A percentile compares a stretch with the other conserved stretches of the same genome.
Evolutionary conservation across 64 coral and sea anemone genomes (phyloP).

Genomic region (Astreopora myriophthalma): DNA sequence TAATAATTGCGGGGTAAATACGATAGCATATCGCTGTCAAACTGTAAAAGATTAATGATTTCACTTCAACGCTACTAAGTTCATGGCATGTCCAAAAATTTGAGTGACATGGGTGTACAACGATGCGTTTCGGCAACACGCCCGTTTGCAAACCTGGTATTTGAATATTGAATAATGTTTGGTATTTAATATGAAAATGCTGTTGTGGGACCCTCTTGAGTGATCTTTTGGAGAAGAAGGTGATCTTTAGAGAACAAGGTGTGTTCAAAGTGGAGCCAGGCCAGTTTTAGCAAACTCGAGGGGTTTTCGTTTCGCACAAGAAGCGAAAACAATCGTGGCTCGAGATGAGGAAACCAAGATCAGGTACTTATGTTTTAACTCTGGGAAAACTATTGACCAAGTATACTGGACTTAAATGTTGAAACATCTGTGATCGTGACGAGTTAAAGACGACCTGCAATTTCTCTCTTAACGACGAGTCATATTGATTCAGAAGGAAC

Average conservation of each 20-base stretch:
- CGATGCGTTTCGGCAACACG: not conserved
- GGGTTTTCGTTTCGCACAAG: not conserved
- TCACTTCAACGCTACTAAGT: conserved; percentile 24
- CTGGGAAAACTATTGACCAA: not conserved
- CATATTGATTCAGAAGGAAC: not conserved
- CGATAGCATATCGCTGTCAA: conserved; percentile 82
- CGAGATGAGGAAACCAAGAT: not conserved
- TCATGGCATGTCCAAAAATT: not conserved
- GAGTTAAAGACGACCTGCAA: not conserved
- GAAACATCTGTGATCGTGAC: not conserved
- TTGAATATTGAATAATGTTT: not conserved
- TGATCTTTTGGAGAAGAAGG: too few species aligned
- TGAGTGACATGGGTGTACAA: conserved; percentile 5
- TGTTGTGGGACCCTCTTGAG: not conserved
- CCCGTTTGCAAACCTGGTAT: not conserved
- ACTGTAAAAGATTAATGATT: conserved; percentile 85
- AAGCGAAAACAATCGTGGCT: not conserved
- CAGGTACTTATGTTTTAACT: not conserved
- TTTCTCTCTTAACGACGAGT: not conserved
- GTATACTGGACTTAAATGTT: not conserved
- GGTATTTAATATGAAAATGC: not conserved
- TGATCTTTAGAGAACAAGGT: not conserved
- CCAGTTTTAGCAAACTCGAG: not conserved
- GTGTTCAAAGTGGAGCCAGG: not conserved
- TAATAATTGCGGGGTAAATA: conserved; percentile 91